These are phyloP conservation scores for Miniopterus natalensis DNA, from an alignment of 2,113 vertebrate species.

Conservation along the genomic window DNA sequence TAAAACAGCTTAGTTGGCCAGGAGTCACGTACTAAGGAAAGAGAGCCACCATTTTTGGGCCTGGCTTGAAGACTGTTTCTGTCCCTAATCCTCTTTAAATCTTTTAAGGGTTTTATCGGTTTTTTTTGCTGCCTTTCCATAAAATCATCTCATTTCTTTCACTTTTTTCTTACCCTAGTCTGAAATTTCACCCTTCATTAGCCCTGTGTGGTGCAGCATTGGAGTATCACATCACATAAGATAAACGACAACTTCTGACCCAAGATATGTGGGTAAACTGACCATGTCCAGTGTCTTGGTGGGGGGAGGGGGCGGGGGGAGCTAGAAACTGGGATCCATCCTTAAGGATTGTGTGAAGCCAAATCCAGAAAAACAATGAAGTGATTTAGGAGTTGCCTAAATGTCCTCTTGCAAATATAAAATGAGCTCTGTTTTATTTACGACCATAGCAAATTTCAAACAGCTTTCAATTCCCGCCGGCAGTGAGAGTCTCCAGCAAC, in stretches of 20 bases:
- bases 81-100: slow-evolving; percentile 63
- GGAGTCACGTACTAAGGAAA: neutral
- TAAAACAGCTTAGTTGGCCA: slow-evolving; percentile 35
- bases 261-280: slow-evolving; percentile 3
- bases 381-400: neutral
- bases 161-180: neutral
- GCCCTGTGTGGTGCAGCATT: neutral
- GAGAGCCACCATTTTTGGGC: neutral
- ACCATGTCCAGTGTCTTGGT: neutral
- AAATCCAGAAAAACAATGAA: neutral
- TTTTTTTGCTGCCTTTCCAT: neutral
- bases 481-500: accelerated
- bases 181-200: slow-evolving; percentile 64
- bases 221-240: neutral
- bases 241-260: neutral
- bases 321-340: neutral
- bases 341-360: neutral
- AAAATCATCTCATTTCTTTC: slow-evolving; percentile 47
- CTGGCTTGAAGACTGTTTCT: slow-evolving; percentile 2
- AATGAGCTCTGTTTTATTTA: neutral
- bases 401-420: neutral
- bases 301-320: too few relatives aligned
- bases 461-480: neutral
- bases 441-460: neutral
- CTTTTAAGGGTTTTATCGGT: slow-evolving; percentile 33